Evolutionary conservation across 1,140 invertebrate species (phyloP).

Genomic region (Parasteatoda tepidariorum): DNA sequence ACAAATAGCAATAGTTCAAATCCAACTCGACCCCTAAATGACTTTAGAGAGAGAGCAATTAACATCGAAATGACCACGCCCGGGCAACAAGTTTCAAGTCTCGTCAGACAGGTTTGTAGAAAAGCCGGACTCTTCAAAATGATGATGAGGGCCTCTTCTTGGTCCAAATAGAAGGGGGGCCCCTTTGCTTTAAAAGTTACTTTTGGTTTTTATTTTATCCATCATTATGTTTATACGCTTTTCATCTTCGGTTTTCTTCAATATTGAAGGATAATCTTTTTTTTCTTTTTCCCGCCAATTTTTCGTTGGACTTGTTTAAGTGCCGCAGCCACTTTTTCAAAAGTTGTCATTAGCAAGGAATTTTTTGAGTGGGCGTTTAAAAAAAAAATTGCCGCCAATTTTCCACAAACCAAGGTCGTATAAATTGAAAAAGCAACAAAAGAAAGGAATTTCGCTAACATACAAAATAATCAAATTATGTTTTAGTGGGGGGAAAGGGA

Average conservation of each 20-base stretch:
- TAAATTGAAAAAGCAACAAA: too few relatives aligned
- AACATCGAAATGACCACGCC: constrained; percentile 30
- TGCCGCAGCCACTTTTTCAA: background rate
- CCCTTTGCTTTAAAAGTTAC: background rate
- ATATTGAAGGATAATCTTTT: background rate
- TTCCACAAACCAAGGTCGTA: background rate
- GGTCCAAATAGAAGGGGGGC: too few relatives aligned
- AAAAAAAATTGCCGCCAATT: background rate
- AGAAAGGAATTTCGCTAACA: too few relatives aligned
- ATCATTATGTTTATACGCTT: background rate
- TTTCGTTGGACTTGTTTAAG: background rate
- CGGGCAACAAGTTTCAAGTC: constrained; percentile 20
- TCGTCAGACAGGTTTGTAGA: constrained; percentile 39
- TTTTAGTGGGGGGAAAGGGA: too few relatives aligned
- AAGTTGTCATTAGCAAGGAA: background rate
- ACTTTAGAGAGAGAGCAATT: constrained; percentile 19
- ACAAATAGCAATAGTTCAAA: background rate
- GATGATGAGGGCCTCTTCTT: constrained; percentile 14
- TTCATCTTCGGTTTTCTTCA: background rate
- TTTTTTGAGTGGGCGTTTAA: background rate
- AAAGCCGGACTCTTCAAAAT: constrained; percentile 35
- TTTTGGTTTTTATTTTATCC: background rate
- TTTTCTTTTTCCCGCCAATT: background rate
- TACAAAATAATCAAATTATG: too few relatives aligned
- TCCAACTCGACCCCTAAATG: background rate